A percentile compares a stretch with the other conserved stretches of the same genome.
Conservation (phyloP, 2,888 invertebrate species). For the Brenthis daphne region DNA sequence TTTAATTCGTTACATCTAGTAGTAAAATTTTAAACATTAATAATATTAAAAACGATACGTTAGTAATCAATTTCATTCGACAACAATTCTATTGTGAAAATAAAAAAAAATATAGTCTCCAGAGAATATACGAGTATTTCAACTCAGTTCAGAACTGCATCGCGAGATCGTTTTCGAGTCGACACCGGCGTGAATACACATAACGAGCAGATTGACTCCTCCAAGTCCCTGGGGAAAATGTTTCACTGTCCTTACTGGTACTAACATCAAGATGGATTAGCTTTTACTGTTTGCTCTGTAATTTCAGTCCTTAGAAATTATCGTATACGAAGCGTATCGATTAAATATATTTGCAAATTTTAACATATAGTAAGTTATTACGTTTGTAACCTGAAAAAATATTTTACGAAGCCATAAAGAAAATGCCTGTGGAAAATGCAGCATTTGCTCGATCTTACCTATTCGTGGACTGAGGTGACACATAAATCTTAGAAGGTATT, state of each 20-base stretch:
- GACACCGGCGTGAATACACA: slow-evolving; percentile 42
- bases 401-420: slow-evolving; percentile 26
- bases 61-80: no score
- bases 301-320: neutral
- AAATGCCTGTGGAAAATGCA: slow-evolving; percentile 40
- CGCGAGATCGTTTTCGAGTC: slow-evolving; percentile 47
- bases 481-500: slow-evolving; percentile 67
- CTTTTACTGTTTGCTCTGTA: slow-evolving; percentile 16
- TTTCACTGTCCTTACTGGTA: slow-evolving; percentile 27
- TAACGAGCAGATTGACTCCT: slow-evolving; percentile 48
- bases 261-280: slow-evolving; percentile 19
- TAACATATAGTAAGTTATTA: neutral
- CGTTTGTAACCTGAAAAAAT: slow-evolving; percentile 12
- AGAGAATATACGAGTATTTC: slow-evolving; percentile 42
- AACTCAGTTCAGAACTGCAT: slow-evolving; percentile 45
- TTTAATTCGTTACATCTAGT: no score
- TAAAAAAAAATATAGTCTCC: slow-evolving; percentile 39
- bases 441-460: slow-evolving; percentile 39
- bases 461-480: slow-evolving; percentile 59
- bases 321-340: no score
- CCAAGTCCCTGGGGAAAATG: slow-evolving; percentile 42
- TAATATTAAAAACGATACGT: no score
- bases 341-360: no score
- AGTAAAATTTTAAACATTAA: no score
- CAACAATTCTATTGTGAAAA: no score